Conservation (phyloP, 2,888 invertebrate genomes). For the Tipula vernalis region DNA sequence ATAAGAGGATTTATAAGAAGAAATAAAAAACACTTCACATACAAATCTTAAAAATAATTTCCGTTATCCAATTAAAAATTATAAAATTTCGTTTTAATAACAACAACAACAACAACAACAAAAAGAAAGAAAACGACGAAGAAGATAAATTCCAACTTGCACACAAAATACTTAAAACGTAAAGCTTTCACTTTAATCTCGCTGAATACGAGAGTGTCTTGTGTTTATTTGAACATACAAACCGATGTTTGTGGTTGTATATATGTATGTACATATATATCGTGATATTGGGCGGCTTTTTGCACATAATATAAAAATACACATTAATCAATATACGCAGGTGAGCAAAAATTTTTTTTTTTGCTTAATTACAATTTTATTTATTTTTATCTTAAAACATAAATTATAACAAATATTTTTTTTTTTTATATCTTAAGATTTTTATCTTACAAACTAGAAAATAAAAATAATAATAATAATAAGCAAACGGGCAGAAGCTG, state of each 20-base stretch:
- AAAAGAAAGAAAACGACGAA: background rate
- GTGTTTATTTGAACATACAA: background rate
- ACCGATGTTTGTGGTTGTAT: no score
- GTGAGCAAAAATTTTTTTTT: background rate
- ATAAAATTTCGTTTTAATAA: background rate
- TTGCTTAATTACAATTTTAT: background rate
- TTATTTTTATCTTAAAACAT: background rate
- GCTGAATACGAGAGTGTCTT: background rate
- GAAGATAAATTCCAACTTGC: background rate
- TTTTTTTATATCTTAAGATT: background rate
- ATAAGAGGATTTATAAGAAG: no score
- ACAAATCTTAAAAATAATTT: background rate
- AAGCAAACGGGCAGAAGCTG: background rate
- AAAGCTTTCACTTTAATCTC: background rate
- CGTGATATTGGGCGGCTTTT: background rate
- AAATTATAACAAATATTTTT: background rate
- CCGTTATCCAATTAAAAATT: background rate
- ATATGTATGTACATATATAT: no score
- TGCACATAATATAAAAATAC: background rate
- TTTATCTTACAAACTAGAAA: background rate
- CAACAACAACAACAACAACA: background rate
- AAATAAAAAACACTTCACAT: background rate
- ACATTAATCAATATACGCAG: background rate
- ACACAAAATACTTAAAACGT: background rate
- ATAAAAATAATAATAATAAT: background rate